A percentile compares a stretch with the other conserved stretches of the same genome.
Conservation (phyloP, 2,888 invertebrate species). For the Acleris emargana region DNA sequence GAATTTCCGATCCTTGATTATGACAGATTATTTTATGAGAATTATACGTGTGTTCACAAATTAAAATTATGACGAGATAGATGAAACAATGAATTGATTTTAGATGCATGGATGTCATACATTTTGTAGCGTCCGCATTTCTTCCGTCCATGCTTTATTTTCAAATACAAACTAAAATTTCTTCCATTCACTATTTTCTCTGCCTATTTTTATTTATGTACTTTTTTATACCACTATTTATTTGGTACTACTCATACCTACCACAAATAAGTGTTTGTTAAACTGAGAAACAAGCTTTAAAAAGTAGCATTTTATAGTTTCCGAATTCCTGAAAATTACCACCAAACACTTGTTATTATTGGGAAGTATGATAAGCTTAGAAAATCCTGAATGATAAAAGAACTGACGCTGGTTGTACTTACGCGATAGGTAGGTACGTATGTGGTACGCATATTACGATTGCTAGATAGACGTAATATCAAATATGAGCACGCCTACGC, state of each 20-base stretch:
- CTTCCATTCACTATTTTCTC: neutral
- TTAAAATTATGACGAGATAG: conserved; percentile 9
- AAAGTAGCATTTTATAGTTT: neutral
- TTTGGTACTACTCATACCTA: neutral
- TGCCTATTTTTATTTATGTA: neutral
- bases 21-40: conserved; percentile 10
- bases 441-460: conserved; percentile 5
- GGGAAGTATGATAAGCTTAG: neutral
- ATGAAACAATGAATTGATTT: neutral
- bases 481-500: conserved; percentile 13
- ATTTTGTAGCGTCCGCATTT: conserved; percentile 14
- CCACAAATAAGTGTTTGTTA: neutral
- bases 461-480: conserved; percentile 18
- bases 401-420: conserved; percentile 12
- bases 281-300: neutral
- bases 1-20: too few species aligned
- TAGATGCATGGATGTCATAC: neutral
- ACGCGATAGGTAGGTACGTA: conserved; percentile 2
- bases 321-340: neutral
- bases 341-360: neutral
- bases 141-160: conserved; percentile 24
- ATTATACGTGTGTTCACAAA: conserved; percentile 7
- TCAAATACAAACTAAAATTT: conserved; percentile 4
- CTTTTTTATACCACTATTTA: neutral
- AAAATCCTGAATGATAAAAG: conserved; percentile 7